Conservation (phyloP, 2,113 vertebrate genomes). For the Protobothrops mucrosquamatus region DNA sequence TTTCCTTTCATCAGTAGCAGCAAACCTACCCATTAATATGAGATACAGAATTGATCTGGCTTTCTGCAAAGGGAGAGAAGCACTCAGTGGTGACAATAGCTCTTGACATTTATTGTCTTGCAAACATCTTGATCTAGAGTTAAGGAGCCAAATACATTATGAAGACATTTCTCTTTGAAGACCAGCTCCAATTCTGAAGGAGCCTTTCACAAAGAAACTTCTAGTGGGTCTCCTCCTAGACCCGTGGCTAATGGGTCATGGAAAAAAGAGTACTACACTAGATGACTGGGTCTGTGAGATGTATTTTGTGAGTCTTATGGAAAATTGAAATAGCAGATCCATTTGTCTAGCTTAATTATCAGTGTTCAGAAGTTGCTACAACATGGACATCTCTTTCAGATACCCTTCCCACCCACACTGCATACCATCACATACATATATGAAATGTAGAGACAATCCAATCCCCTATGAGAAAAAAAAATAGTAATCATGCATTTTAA, state of each 20-base stretch:
- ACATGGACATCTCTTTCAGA: neutral
- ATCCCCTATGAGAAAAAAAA: neutral
- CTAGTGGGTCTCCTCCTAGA: neutral
- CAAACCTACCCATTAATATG: neutral
- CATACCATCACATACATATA: neutral
- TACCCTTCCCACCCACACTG: neutral
- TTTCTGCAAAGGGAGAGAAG: slow-evolving; percentile 7
- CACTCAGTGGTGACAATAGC: neutral
- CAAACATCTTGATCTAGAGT: neutral
- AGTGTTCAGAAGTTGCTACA: neutral
- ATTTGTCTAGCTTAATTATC: neutral
- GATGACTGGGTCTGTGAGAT: neutral
- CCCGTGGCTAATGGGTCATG: too few relatives aligned
- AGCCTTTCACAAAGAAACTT: neutral
- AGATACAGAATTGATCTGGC: neutral
- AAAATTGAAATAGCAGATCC: neutral
- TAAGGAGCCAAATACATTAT: neutral
- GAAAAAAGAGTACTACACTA: neutral
- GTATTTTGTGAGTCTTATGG: neutral
- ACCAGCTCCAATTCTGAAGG: neutral
- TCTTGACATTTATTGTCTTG: neutral
- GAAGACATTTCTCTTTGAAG: neutral
- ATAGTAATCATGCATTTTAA: neutral
- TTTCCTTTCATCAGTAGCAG: neutral
- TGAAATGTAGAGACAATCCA: neutral